Conservation (phyloP, 2,797 vertebrate genomes). For the Morelia viridis region DNA sequence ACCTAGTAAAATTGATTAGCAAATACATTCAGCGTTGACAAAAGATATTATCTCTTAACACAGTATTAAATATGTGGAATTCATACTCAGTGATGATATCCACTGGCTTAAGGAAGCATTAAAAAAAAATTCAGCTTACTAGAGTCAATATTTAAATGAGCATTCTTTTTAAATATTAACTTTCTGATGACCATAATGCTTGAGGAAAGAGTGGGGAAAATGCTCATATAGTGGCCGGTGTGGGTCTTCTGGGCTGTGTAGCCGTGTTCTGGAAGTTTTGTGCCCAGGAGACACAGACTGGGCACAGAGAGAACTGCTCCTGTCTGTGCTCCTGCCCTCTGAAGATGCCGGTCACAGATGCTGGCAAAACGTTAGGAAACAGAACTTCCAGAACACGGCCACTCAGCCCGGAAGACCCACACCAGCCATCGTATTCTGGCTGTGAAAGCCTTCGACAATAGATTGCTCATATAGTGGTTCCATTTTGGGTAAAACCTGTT, state of each 20-base stretch:
- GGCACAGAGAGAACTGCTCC: too few relatives aligned
- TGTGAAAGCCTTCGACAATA: too few relatives aligned
- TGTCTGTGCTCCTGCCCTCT: too few relatives aligned
- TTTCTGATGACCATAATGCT: neutral
- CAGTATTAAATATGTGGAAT: neutral
- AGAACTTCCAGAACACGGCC: too few relatives aligned
- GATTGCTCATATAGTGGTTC: neutral
- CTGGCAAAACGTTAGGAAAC: too few relatives aligned
- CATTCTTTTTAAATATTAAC: neutral
- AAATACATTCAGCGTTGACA: neutral
- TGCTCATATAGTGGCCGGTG: neutral
- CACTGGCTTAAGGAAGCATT: neutral
- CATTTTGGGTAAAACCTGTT: neutral
- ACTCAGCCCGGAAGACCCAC: too few relatives aligned
- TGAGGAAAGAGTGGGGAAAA: neutral
- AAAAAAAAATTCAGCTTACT: neutral
- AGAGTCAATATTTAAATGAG: neutral
- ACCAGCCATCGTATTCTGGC: too few relatives aligned
- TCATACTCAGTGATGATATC: neutral
- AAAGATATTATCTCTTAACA: neutral
- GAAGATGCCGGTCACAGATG: too few relatives aligned
- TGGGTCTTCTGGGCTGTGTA: too few relatives aligned
- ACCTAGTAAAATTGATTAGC: neutral
- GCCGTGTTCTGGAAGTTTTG: too few relatives aligned
- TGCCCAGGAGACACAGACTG: too few relatives aligned